Evolutionary conservation across 1,140 invertebrate species (phyloP), one percentile per base, ranked within the genome.

Genomic region (Alviniconcha marisindica): DNA sequence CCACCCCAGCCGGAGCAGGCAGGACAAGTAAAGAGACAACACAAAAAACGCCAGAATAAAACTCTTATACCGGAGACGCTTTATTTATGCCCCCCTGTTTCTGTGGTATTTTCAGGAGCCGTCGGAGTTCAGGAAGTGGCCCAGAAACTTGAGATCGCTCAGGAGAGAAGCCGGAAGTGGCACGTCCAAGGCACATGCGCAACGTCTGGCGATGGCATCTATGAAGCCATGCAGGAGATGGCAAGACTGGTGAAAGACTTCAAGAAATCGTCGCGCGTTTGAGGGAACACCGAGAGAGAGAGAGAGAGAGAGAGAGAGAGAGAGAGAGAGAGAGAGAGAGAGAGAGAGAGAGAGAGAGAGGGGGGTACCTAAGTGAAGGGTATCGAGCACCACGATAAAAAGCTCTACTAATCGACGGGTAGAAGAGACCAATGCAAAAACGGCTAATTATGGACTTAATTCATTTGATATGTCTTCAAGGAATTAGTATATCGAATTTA

Each of bases 171-270:
- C 44, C 74, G 86, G 60, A 87, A 90, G 82, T 92, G 91, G 91
- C 83, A 88, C 73, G 60, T 92, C 0, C 90, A 92, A 60, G 88
- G 84, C 12, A 82, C 89, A 40, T 89, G 87, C 79, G 92, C 91
- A 42, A 81, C 78, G 10, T 86, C 76, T 24, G 91, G 91, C 15
- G 91, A 91, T 0, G 92, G 92, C n/a, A 56, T 92, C 15, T 91
- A 87, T 33, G 91, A 92, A 54, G 87, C 71, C 24, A 87, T 92
- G 88, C 66, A 89, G 21, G 83, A 89, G 66, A 79, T 92, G 56
- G 82, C 89, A 15, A 66, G 81, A 56, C 66, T 91, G 80, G 87
- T 91, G 24, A 92, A 91, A 79, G 86, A 89, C 28, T 87, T 81
- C 56, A 88, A 86, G 44, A 85, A 79, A 38, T 60, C 51, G 14